Conservation (phyloP, 2,113 vertebrate species). For the Hemichromis elongatus region DNA sequence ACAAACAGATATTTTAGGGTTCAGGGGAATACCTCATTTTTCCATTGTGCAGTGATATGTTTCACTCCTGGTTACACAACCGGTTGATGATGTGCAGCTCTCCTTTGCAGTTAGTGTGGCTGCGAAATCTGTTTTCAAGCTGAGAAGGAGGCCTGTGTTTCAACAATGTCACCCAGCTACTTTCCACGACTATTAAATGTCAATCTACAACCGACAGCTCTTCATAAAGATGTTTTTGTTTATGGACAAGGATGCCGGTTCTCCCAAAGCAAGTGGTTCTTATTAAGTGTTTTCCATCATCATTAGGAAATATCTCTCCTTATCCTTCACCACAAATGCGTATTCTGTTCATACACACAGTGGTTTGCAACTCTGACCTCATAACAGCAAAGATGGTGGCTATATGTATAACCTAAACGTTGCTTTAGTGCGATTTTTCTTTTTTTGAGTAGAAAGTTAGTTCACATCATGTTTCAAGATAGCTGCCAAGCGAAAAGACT, state of each 20-base stretch:
- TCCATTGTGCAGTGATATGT: not conserved
- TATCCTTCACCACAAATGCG: constrained; percentile 1
- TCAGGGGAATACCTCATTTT: not conserved
- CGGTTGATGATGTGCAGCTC: not conserved
- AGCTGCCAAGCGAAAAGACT: not conserved
- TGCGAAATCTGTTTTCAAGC: constrained; percentile 1
- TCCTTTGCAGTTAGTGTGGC: not conserved
- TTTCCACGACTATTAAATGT: not conserved
- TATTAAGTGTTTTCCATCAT: not conserved
- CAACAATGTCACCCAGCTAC: not conserved
- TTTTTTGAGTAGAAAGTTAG: not conserved
- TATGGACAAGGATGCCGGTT: constrained; percentile 1
- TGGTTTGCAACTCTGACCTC: not conserved
- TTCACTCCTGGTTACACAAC: not conserved
- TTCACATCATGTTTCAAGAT: not conserved
- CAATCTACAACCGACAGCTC: not conserved
- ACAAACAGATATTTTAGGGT: not conserved
- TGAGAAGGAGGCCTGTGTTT: not conserved
- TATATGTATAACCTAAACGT: not conserved
- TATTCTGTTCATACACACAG: not conserved
- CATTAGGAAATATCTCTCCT: not conserved
- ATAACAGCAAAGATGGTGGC: not conserved
- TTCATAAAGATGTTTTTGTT: constrained; percentile 11
- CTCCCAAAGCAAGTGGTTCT: not conserved
- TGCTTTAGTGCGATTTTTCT: not conserved